A percentile compares a stretch with the other conserved stretches of the same genome.
Conservation (phyloP, 1,140 invertebrate species). For the Orussus abietinus region DNA sequence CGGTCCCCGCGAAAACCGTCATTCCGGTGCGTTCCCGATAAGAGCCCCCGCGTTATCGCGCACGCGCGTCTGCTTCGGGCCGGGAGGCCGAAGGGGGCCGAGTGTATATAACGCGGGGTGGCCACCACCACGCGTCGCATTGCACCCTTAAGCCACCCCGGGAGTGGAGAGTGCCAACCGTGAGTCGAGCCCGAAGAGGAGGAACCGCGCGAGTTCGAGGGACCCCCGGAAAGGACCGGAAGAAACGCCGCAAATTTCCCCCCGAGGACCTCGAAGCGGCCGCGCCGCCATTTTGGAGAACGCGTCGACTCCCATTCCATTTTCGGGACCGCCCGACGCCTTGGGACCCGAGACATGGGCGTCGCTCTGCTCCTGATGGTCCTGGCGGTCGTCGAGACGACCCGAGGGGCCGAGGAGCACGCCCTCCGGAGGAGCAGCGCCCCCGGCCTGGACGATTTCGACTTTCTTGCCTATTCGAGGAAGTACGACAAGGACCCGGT, state of each 20-base stretch:
- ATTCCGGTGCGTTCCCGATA: too few relatives aligned
- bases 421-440: conserved; percentile 13
- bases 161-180: too few relatives aligned
- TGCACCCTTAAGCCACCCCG: conserved; percentile 11
- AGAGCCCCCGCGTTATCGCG: conserved; percentile 19
- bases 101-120: conserved; percentile 27
- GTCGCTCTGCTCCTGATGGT: conserved; percentile 12
- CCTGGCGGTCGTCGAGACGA: conserved; percentile 10
- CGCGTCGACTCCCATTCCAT: too few relatives aligned
- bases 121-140: conserved; percentile 18
- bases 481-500: conserved; percentile 29
- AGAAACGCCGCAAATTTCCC: too few relatives aligned
- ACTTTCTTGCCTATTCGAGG: conserved; percentile 19
- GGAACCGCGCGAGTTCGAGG: too few relatives aligned
- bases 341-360: conserved; percentile 10
- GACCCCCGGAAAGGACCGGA: too few relatives aligned
- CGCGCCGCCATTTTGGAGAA: too few relatives aligned
- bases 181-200: too few relatives aligned
- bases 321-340: neutral
- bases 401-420: conserved; percentile 6
- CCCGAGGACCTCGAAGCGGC: too few relatives aligned
- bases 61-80: conserved; percentile 20
- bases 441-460: conserved; percentile 10
- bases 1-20: too few relatives aligned
- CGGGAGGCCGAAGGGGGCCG: too few relatives aligned